Conservation (phyloP, 2,113 vertebrate species). For the Hiodon alosoides region DNA sequence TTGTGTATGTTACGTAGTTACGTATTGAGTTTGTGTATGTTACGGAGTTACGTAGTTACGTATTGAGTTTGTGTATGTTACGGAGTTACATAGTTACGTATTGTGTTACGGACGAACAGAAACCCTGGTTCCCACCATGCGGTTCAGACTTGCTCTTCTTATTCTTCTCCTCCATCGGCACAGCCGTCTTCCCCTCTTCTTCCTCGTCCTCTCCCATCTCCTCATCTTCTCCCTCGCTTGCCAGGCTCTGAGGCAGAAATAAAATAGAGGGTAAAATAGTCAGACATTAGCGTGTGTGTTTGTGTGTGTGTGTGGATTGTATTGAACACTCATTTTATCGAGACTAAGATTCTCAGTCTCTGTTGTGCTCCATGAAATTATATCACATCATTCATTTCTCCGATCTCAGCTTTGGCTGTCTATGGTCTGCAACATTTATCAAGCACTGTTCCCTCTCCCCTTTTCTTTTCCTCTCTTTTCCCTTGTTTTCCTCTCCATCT, state of each 20-base stretch:
- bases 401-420: neutral
- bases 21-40: too few species aligned
- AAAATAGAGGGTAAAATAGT: slow-evolving; percentile 6
- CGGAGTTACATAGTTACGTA: too few species aligned
- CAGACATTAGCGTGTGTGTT: neutral
- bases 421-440: too few species aligned
- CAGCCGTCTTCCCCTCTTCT: slow-evolving; percentile 66
- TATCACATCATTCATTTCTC: too few species aligned
- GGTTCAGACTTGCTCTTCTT: slow-evolving; percentile 59
- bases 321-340: neutral
- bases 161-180: slow-evolving; percentile 69
- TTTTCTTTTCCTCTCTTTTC: neutral
- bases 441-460: too few species aligned
- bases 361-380: neutral
- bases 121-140: slow-evolving; percentile 39
- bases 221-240: slow-evolving; percentile 89
- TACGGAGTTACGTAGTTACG: too few species aligned
- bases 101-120: too few species aligned
- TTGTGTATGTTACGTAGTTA: too few species aligned
- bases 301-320: neutral
- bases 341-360: neutral
- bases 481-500: slow-evolving; percentile 29
- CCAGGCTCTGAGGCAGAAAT: slow-evolving; percentile 64
- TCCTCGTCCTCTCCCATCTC: slow-evolving; percentile 81
- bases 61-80: too few species aligned